A percentile compares a stretch with the other conserved stretches of the same genome.
Conservation (phyloP, 2,888 invertebrate genomes). For the Gisinianus flammeolus region DNA sequence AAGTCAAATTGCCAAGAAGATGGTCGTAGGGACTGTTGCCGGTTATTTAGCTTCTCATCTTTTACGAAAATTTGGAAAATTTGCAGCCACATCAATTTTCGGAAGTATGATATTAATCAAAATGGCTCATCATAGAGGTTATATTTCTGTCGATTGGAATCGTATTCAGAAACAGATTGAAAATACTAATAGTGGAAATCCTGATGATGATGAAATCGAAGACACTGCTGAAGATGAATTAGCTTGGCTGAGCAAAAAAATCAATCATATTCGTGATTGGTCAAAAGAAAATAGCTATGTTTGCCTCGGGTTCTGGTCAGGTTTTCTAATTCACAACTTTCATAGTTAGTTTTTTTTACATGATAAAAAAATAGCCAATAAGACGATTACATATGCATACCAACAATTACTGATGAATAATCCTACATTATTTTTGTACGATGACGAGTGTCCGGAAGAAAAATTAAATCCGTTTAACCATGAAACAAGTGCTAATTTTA, state of each 20-base stretch:
- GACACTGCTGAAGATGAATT: conserved; percentile 3
- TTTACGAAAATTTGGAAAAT: conserved; percentile 26
- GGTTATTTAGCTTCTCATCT: conserved; percentile 34
- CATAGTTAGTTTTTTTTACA: neutral
- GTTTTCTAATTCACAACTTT: conserved; percentile 24
- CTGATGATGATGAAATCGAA: neutral
- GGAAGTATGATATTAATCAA: conserved; percentile 28
- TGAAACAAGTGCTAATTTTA: too few relatives aligned
- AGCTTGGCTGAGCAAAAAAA: conserved; percentile 28
- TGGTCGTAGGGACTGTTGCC: conserved; percentile 13
- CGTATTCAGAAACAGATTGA: conserved; percentile 33
- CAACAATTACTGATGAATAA: too few relatives aligned
- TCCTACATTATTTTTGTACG: too few relatives aligned
- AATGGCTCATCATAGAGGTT: conserved; percentile 34
- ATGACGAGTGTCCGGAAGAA: too few relatives aligned
- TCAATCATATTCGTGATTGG: conserved; percentile 18
- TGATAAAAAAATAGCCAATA: too few relatives aligned
- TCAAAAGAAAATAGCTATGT: conserved; percentile 20
- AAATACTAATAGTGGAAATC: neutral
- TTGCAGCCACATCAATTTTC: conserved; percentile 28
- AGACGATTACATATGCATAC: too few relatives aligned
- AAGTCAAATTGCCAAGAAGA: conserved; percentile 26
- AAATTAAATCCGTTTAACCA: too few relatives aligned
- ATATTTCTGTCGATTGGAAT: conserved; percentile 35
- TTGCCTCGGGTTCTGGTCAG: conserved; percentile 29